Base-by-base conservation (phyloP, 2,113 vertebrate genomes). In the Xiphias gladius region DNA sequence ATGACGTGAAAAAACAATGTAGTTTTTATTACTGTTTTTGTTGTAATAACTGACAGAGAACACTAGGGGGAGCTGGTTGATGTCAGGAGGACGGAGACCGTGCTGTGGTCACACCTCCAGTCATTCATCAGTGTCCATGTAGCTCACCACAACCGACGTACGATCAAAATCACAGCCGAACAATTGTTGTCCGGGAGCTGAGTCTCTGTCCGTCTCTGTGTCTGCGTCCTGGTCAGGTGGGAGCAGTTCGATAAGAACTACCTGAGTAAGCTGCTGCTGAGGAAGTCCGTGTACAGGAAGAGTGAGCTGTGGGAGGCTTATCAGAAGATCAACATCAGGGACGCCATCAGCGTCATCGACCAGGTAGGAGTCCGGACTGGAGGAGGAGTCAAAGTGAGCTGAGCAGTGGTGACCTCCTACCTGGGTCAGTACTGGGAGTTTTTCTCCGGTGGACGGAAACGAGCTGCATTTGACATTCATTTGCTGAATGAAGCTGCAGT, bases 201-300 rank as follows among this genome's bases (percentile, higher is more conserved):
- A n/a, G 4, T 5, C 20, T 54, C 16, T 22, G 35, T 67, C 41
- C 8, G 4, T 75, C 26, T 68, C 26, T 28, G 14, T 58, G 7
- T 61, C 28, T 54, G 0, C 22, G 6, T 1, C 2, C 12, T 55
- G 3, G 39, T 64, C 52, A 99, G 98, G 93, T 99, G 97, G 97
- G 98, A 99, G 71, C 97, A 99, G 91, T 99, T 99, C 75, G 98
- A 99, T 92, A 99, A 98, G 95, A 98, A 97, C 80, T 99, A 99
- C 89, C 95, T 99, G 90, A 99, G 97, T 85, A 98, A 98, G 91
- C 92, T 98, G 64, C 89, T 99, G 91, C 96, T 99, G 94, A 94
- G 97, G 82, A 97, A 97, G 88, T 99, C 98, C 14, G 98, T 97
- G 61, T 99, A 99, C 93, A 96, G 96, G 86, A 96, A 96, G 89